Evolutionary conservation across 1,140 invertebrate species (phyloP).

Genomic region (Musca vetustissima): DNA sequence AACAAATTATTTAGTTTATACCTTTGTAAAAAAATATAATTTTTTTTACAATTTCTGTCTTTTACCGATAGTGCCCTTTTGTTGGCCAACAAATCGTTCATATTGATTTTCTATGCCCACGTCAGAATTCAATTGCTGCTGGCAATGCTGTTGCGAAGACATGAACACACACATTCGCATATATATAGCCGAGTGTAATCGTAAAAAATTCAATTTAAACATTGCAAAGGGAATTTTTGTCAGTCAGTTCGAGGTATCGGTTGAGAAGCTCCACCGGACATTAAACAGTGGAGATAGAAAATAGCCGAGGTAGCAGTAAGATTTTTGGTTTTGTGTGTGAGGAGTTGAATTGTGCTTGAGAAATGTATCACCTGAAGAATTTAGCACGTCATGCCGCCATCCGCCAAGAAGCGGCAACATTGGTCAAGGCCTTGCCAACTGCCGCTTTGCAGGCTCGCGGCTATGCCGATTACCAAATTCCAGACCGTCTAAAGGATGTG

Average conservation of each 20-base stretch:
- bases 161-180: neutral
- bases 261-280: slow-evolving; percentile 16
- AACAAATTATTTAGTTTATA: too few relatives aligned
- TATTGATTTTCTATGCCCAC: too few relatives aligned
- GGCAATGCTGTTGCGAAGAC: neutral
- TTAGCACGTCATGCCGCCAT: slow-evolving; percentile 50
- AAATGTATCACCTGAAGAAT: slow-evolving; percentile 54
- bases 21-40: too few relatives aligned
- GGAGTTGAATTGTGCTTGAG: slow-evolving; percentile 18
- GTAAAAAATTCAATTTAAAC: slow-evolving; percentile 19
- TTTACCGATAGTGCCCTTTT: too few relatives aligned
- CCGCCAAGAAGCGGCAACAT: slow-evolving; percentile 46
- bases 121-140: too few relatives aligned
- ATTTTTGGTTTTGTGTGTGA: slow-evolving; percentile 9
- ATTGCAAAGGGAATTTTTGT: slow-evolving; percentile 25
- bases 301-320: neutral
- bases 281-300: neutral
- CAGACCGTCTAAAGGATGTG: slow-evolving; percentile 80
- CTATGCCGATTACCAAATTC: slow-evolving; percentile 80
- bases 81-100: too few relatives aligned
- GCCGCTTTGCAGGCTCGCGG: slow-evolving; percentile 59
- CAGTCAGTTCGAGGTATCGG: slow-evolving; percentile 31
- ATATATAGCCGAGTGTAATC: neutral
- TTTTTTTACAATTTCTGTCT: too few relatives aligned
- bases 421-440: slow-evolving; percentile 59